Evolutionary conservation across 2,113 vertebrate species (phyloP).

Genomic region (Centrocercus urophasianus): DNA sequence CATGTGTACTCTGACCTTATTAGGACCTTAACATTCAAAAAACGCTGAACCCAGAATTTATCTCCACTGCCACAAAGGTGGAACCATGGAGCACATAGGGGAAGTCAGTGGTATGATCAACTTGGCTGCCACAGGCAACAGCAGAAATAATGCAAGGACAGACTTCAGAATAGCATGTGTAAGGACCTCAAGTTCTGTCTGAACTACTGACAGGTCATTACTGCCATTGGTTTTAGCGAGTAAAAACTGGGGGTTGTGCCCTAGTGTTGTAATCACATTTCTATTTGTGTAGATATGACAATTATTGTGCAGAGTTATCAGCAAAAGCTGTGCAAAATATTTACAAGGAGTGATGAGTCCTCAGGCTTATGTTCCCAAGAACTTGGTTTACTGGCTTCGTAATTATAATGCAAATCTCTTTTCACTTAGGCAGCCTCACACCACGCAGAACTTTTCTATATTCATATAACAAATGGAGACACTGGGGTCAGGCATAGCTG

Average conservation of each 20-base stretch:
- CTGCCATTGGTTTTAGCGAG: neutral
- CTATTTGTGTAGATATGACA: neutral
- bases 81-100: neutral
- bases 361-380: neutral
- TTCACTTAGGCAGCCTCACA: neutral
- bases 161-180: neutral
- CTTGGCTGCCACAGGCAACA: neutral
- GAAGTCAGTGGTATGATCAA: rapidly evolving
- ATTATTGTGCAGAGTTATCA: neutral
- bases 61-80: neutral
- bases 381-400: neutral
- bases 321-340: conserved; percentile 1
- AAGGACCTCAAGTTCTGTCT: neutral
- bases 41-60: neutral
- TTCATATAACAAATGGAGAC: neutral
- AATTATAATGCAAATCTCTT: neutral
- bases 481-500: neutral
- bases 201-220: neutral
- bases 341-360: neutral
- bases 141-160: neutral
- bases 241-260: neutral
- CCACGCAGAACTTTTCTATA: neutral
- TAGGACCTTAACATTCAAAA: neutral
- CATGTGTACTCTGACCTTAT: neutral
- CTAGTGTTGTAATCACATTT: neutral